These are phyloP conservation scores for Abrostola tripartita DNA, from an alignment of 2,888 invertebrate species.

Conservation along the genomic window DNA sequence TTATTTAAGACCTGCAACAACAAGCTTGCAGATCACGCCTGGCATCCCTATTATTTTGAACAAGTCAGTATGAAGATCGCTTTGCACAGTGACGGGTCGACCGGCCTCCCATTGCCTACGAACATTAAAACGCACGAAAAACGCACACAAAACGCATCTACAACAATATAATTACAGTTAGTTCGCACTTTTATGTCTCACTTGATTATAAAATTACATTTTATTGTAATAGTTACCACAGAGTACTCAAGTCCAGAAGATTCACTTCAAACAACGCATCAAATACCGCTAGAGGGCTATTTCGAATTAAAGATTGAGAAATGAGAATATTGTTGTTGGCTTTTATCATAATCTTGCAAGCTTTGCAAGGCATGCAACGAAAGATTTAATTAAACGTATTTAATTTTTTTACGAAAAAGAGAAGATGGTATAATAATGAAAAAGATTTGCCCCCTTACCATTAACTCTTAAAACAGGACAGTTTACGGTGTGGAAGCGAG, in stretches of 20 bases:
- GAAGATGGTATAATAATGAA: too few relatives aligned
- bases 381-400: too few relatives aligned
- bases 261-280: neutral
- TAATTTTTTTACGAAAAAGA: too few relatives aligned
- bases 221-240: slow-evolving; percentile 43
- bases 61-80: slow-evolving; percentile 29
- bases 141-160: slow-evolving; percentile 43
- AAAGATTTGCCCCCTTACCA: too few relatives aligned
- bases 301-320: too few relatives aligned
- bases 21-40: slow-evolving; percentile 13
- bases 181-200: slow-evolving; percentile 50
- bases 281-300: too few relatives aligned
- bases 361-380: too few relatives aligned
- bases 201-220: slow-evolving; percentile 55
- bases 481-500: too few relatives aligned
- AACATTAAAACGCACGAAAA: slow-evolving; percentile 28
- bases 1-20: neutral
- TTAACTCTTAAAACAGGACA: too few relatives aligned
- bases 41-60: neutral
- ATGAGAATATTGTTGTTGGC: too few relatives aligned
- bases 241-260: slow-evolving; percentile 18
- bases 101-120: slow-evolving; percentile 10
- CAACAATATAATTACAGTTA: slow-evolving; percentile 43
- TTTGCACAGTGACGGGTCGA: slow-evolving; percentile 31
- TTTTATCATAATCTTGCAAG: too few relatives aligned